Base-by-base conservation (phyloP, 2,797 vertebrate species). In the Chelon auratus region DNA sequence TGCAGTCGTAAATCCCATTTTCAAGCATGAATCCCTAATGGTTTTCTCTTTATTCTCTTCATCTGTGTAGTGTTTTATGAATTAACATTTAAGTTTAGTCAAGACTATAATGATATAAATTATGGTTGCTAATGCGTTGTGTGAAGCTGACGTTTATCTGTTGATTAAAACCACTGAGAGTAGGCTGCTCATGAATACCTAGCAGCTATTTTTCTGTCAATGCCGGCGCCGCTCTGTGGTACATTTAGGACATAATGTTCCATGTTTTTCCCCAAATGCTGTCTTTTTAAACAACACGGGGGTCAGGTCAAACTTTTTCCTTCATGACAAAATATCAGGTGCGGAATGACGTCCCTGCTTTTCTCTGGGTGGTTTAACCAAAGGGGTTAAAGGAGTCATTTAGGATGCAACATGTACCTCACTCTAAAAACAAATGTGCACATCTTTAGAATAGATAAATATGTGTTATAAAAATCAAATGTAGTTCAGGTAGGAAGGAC, bases 151-250 rank as follows among this genome's bases (percentile, higher is more conserved):
- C 75, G 80, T 78, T 79, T 65, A 83, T 82, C 68, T 78, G 59
- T 65, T 85, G 73, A 81, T 87, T 84, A 81, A 77, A 77, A 43
- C 17, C 18, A 13, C 42, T 11, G 15, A 37, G 18, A 43, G 64
- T 42, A 11, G 71, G 39, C 24, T 70, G 33, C 63, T 84, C 71
- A 72, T 85, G 80, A 89, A 84, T 85, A 85, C 47, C 68, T 73
- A 77, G 52, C 62, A 74, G 63, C 72, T 62, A 43, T 66, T 82
- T 78, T 54, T 75, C 62, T 50, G 47, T 70, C 62, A 9, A 33
- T 43, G 43, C 58, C 43, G 4, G 26, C 5, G 3, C 14, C 0
- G 43, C 22, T 74, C 22, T 14, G 8, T 22, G 26, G 12, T 58
- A 33, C 73, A 50, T 74, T 77, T 36, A 58, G 72, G 39, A 80